These are phyloP conservation scores for Ageneiosus marmoratus DNA, from an alignment of 2,113 vertebrate species.

Conservation along the genomic window DNA sequence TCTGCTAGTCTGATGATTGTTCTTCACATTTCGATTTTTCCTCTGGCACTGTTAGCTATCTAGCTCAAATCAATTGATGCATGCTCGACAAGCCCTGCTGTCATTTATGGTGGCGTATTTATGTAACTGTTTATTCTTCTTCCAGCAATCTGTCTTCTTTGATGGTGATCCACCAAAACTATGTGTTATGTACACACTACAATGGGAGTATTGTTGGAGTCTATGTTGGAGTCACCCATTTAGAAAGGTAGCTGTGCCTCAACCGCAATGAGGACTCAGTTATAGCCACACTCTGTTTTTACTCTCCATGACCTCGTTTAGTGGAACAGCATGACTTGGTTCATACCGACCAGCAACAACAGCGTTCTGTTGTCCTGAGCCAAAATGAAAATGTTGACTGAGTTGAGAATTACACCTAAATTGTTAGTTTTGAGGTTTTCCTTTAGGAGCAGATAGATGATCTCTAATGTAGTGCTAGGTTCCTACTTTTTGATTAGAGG, in stretches of 20 bases:
- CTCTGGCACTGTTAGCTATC: slow-evolving; percentile 2
- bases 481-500: slow-evolving; percentile 69
- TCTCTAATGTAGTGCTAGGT: slow-evolving; percentile 64
- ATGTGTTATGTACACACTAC: slow-evolving; percentile 33
- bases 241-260: slow-evolving; percentile 47
- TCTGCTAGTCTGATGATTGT: background rate
- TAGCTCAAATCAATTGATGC: slow-evolving; percentile 18
- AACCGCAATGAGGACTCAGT: slow-evolving; percentile 46
- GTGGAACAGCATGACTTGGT: background rate
- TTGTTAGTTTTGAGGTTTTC: slow-evolving; percentile 51
- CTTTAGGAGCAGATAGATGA: slow-evolving; percentile 40
- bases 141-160: slow-evolving; percentile 48
- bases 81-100: slow-evolving; percentile 45
- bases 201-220: slow-evolving; percentile 50
- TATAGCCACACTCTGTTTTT: slow-evolving; percentile 47
- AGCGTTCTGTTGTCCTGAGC: slow-evolving; percentile 27
- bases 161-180: slow-evolving; percentile 41
- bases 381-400: slow-evolving; percentile 54
- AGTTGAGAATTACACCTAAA: slow-evolving; percentile 65
- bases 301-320: slow-evolving; percentile 13
- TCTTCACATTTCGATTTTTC: slow-evolving; percentile 2
- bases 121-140: slow-evolving; percentile 37
- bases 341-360: slow-evolving; percentile 10
- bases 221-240: slow-evolving; percentile 13
- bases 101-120: slow-evolving; percentile 36